Conservation (phyloP, 2,113 vertebrate genomes). For the Phrynocephalus versicolor region DNA sequence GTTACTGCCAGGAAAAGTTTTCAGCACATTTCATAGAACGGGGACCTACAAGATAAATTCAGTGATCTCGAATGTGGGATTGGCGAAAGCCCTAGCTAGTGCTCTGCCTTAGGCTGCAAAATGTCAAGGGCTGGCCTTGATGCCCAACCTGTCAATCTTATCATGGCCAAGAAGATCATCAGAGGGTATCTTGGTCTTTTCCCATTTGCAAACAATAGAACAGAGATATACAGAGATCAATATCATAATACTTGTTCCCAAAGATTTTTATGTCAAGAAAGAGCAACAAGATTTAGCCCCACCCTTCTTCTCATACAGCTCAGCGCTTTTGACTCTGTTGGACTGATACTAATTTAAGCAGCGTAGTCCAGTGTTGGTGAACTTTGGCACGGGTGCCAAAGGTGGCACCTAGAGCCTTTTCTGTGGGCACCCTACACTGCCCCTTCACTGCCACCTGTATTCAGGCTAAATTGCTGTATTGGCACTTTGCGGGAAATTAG, state of each 20-base stretch:
- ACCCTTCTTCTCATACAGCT: conserved; percentile 6
- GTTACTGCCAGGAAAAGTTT: neutral
- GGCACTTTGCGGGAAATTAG: no score
- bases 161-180: neutral
- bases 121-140: neutral
- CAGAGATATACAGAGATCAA: neutral
- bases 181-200: neutral
- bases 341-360: neutral
- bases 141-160: neutral
- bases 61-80: no score
- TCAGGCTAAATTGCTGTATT: no score
- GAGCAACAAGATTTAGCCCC: neutral
- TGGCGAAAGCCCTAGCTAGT: neutral
- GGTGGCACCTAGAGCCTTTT: no score
- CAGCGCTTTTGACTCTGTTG: neutral
- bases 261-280: conserved; percentile 1
- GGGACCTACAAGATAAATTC: no score
- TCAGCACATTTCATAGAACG: no score
- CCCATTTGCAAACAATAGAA: neutral
- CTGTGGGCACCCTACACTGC: no score
- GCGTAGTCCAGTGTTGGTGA: no score
- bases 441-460: no score
- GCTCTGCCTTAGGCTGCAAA: neutral
- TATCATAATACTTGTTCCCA: neutral
- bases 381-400: no score